These are phyloP conservation scores for Sinonovacula constricta DNA, from an alignment of 1,140 invertebrate genomes.

Conservation along the genomic window DNA sequence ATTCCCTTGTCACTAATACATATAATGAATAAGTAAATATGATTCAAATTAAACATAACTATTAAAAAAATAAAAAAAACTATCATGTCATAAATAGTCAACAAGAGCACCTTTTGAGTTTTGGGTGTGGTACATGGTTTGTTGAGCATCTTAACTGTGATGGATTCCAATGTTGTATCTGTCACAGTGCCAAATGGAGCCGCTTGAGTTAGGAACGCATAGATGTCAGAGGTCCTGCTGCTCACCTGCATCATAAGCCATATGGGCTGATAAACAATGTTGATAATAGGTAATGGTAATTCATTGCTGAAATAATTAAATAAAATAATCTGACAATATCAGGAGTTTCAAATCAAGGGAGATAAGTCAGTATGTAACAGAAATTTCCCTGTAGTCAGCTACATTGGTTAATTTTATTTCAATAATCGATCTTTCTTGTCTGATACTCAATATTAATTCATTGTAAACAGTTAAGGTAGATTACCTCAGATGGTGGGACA, in stretches of 20 bases:
- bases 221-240: conserved; percentile 60
- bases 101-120: conserved; percentile 67
- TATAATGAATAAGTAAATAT: too few relatives aligned
- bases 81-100: too few relatives aligned
- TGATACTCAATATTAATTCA: too few relatives aligned
- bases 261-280: too few relatives aligned
- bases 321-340: too few relatives aligned
- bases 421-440: too few relatives aligned
- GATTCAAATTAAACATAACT: too few relatives aligned
- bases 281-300: too few relatives aligned
- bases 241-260: conserved; percentile 53
- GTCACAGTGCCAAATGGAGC: conserved; percentile 68
- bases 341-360: too few relatives aligned
- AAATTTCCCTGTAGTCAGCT: not conserved
- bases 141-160: conserved; percentile 63
- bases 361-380: conserved; percentile 3
- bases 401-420: not conserved
- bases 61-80: conserved; percentile 2
- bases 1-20: too few relatives aligned
- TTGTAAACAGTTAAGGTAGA: too few relatives aligned
- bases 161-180: conserved; percentile 63
- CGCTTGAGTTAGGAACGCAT: conserved; percentile 66
- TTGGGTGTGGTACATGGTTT: conserved; percentile 57
- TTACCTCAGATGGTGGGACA: conserved; percentile 61
- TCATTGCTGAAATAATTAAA: too few relatives aligned